A percentile compares a stretch with the other conserved stretches of the same genome.
phyloP scores from a whole-genome alignment of 2,888 invertebrate genomes.

The Frankliniella intonsa region DNA sequence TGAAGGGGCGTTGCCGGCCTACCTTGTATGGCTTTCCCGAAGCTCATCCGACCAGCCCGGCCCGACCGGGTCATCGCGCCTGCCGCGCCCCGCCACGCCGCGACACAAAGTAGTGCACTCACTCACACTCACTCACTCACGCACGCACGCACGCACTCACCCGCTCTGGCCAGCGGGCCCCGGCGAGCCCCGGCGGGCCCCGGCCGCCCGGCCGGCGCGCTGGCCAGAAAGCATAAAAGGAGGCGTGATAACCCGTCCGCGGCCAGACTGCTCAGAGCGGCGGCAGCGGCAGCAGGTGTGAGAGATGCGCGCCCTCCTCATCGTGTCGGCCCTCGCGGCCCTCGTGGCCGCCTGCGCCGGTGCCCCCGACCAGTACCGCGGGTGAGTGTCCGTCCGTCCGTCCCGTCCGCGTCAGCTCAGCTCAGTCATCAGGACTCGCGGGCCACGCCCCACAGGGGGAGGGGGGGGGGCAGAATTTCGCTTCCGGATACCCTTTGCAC shows the following conservation, averaged over 20 bases:
- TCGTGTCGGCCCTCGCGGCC: constrained; percentile 3
- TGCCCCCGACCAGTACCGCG: not conserved
- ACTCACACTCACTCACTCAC: not conserved
- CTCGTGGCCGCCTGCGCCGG: not conserved
- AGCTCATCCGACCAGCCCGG: not conserved
- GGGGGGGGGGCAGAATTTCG: no score
- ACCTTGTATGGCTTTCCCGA: no score
- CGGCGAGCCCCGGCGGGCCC: not conserved
- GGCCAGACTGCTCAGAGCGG: not conserved
- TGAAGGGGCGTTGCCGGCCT: no score
- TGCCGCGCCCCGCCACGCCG: not conserved
- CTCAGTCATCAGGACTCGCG: no score
- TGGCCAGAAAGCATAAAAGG: not conserved
- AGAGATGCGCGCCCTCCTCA: not conserved
- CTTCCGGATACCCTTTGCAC: no score
- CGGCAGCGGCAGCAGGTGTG: not conserved
- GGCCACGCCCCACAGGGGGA: no score
- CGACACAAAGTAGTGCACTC: not conserved
- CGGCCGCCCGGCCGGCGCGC: not conserved
- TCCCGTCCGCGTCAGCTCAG: no score
- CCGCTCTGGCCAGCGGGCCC: not conserved
- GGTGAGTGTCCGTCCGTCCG: not conserved
- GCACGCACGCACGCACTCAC: not conserved
- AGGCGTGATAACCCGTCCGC: not conserved
- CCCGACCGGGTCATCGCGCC: not conserved